Percentiles rank a stretch among this genome's conserved stretches.
phyloP scores from a whole-genome alignment of 1,140 invertebrate genomes.

The Drosophila tropicalis region DNA sequence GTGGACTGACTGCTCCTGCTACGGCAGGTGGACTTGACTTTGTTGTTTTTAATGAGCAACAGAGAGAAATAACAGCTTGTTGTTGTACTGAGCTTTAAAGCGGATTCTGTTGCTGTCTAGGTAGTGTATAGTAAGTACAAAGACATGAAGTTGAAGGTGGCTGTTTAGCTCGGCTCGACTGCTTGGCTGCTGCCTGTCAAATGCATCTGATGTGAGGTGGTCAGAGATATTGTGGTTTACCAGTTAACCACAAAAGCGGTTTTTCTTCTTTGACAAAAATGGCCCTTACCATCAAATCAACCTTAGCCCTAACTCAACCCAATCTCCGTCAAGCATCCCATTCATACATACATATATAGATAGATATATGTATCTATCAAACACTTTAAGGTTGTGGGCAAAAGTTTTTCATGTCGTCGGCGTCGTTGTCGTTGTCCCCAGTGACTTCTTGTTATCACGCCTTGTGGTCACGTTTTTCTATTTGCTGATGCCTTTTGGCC shows the following conservation, averaged over 20 bases:
- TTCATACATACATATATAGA: neutral
- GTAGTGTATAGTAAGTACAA: neutral
- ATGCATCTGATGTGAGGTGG: constrained; percentile 44
- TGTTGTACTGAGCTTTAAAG: constrained; percentile 55
- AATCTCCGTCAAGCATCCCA: neutral
- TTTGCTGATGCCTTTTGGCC: constrained; percentile 51
- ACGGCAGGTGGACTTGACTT: constrained; percentile 33
- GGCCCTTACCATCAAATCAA: constrained; percentile 19
- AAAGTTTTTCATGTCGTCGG: constrained; percentile 4
- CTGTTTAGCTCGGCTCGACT: neutral
- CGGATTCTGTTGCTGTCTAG: constrained; percentile 36
- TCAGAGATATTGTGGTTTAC: constrained; percentile 55
- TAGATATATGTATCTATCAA: constrained; percentile 24
- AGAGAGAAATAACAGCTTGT: neutral
- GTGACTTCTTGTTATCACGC: constrained; percentile 48
- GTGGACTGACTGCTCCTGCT: constrained; percentile 62
- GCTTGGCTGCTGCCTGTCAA: constrained; percentile 40
- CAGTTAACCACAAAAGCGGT: constrained; percentile 55
- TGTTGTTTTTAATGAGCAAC: constrained; percentile 60
- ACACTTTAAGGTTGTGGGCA: constrained; percentile 3
- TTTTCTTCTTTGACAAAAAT: constrained; percentile 57
- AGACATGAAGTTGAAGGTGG: neutral
- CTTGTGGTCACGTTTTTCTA: constrained; percentile 74
- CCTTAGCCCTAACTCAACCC: neutral
- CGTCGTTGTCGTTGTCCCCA: constrained; percentile 25